Base-by-base conservation (phyloP, 1,140 invertebrate genomes). In the Phymastichus coffea region DNA sequence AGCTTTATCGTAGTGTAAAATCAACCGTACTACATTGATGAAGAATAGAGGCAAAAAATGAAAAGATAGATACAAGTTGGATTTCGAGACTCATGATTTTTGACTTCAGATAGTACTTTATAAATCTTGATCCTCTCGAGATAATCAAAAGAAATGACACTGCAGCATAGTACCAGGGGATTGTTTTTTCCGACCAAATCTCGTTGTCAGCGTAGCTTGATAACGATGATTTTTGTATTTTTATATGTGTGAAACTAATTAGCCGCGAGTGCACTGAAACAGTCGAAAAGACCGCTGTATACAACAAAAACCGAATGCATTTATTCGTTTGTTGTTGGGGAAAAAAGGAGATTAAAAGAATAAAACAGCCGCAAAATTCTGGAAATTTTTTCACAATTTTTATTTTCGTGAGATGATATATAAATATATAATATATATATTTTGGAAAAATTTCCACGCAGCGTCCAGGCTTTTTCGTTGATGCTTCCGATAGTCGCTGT, bases 181-280 rank as follows among this genome's bases (percentile, higher is more conserved):
- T 19, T 12, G 44, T 30, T 38, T 52, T 57, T 15, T 57, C 48
- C 25, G 44, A 63, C 54, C 40, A 62, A 52, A 56, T 43, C 30
- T 55, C 38, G 30, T 65, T 62, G 49, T 60, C 43, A 26, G n/a
- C 52, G 43, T 57, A 46, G 35, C 30, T 54, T 30, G 25, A 63
- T n/a, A 48, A 54, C 54, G 49, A 66, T 66, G 47, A 41, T 70
- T 74, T n/a, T 73, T 74, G 51, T 71, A 74, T 68, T 71, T 71
- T 73, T 72, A 68, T 73, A 73, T 49, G n/a, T n/a, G n/a, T n/a
- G n/a, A n/a, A 47, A 53, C 25, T 37, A 52, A 28, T 60, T 60
- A 60, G 65, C 68, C 52, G 52, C 52, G 22, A 47, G 9, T 43
- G 37, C 37, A 22, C 48, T 44, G 25, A 53, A 51, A 52, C 41